Base-by-base conservation (phyloP, 2,888 invertebrate species). In the Rutpela maculata region DNA sequence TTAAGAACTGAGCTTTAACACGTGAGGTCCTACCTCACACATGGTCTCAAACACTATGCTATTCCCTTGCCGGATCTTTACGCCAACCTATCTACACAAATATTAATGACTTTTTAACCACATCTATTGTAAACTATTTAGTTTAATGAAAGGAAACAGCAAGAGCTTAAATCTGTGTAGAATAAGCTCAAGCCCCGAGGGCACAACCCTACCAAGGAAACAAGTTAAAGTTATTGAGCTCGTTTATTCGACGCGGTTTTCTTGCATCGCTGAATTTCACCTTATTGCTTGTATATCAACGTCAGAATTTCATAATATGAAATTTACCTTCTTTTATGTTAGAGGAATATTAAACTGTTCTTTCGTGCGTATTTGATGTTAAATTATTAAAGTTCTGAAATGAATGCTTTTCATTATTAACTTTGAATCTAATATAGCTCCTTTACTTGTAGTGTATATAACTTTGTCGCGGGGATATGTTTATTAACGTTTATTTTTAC, bases 251-350 rank as follows among this genome's bases (percentile, higher is more conserved):
- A 22, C 62, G 69, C 65, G 82, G 83, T 82, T 83, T 78, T 79
- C 73, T 77, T 78, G 84, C 84, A 79, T 79, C 81, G 77, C 79
- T 81, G 84, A 81, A 78, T 82, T 81, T 70, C 78, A 80, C 81
- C 82, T 84, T 84, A 84, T 84, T 83, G 82, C 83, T 82, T 80
- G 80, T 84, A 83, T 83, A 82, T 82, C 81, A 83, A 83, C 82
- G 81, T 81, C 82, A 80, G 78, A 79, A 82, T 80, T 83, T 83
- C 83, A 84, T 84, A 83, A 80, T 82, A 81, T 75, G 77, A 83
- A 84, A 84, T 83, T 83, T 82, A 84, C 83, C 80, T 82, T 83
- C 84, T 79, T 83, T 81, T 80, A 83, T 82, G 80, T 77, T 77
- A 74, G 65, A 71, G 76, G 82, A 77, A 83, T 83, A 84, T 84